Evolutionary conservation across 2,888 invertebrate genomes (phyloP), one percentile per base, ranked within the genome.

Genomic region (Pollenia amentaria): DNA sequence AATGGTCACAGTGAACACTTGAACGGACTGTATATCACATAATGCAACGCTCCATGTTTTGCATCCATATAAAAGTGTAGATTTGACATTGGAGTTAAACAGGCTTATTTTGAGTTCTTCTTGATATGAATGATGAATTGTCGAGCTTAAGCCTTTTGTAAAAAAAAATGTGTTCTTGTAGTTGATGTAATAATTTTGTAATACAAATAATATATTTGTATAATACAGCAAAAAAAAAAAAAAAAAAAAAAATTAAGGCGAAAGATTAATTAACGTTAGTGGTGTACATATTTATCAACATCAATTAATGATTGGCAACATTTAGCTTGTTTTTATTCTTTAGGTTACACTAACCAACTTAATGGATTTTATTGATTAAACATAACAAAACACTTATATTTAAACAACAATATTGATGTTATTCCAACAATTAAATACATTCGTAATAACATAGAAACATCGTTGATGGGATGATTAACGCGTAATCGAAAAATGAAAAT

Each of bases 291-390:
- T 62, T 67, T 57, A 79, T 70, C 40, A 46, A 48, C 18, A 73
- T 40, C 65, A 73, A 67, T 81, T 67, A 65, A 55, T 57, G 38
- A 48, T 55, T 55, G 57, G 70, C 70, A 60, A 51, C 14, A 64
- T 72, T 72, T 44, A 67, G 14, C 29, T 67, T 57, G 42, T 57
- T 72, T 42, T 42, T 70, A 53, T 51, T n/a, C 10, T 18, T 62
- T 16, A 48, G 29, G 29, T 48, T 64, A 29, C 16, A n/a, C n/a
- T 62, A 79, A 79, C 70, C 70, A 79, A 42, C 42, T 79, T 62
- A 79, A 79, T 79, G 79, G 70, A 64, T 62, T 70, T 70, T 70
- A 79, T 79, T 79, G 79, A 79, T 79, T 79, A 73, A 57, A 60
- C 72, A 73, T 57, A 21, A 57, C 44, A 18, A 29, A n/a, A n/a